A percentile compares a stretch with the other conserved stretches of the same genome.
Evolutionary conservation across 2,888 invertebrate species (phyloP).

Genomic region (Eretmocerus hayati): DNA sequence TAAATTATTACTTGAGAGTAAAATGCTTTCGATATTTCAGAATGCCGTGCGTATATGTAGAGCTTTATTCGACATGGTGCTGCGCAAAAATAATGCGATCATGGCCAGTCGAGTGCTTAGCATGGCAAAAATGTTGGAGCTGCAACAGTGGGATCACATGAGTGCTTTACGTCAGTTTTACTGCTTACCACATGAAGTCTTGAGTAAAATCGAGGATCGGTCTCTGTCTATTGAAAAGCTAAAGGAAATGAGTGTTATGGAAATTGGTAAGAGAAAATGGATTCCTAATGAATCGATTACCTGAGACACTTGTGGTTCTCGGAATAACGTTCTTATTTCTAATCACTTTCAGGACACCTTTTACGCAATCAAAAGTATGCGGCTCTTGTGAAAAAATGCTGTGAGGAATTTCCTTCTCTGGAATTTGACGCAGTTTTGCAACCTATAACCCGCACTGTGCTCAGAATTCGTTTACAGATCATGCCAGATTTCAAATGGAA

Average conservation of each 20-base stretch:
- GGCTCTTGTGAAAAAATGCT: conserved; percentile 70
- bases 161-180: conserved; percentile 82
- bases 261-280: conserved; percentile 59
- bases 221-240: conserved; percentile 70
- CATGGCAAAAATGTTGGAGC: conserved; percentile 89
- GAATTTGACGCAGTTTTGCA: conserved; percentile 80
- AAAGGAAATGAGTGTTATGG: conserved; percentile 78
- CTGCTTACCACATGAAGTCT: conserved; percentile 66
- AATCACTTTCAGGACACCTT: conserved; percentile 52
- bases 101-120: conserved; percentile 79
- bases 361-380: conserved; percentile 73
- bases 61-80: conserved; percentile 88
- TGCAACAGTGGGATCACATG: conserved; percentile 81
- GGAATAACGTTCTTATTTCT: neutral
- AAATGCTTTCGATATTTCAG: conserved; percentile 45
- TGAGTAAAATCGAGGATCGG: conserved; percentile 74
- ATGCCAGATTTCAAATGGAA: conserved; percentile 77
- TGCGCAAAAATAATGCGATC: conserved; percentile 83
- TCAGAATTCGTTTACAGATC: conserved; percentile 74
- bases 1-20: neutral
- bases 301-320: too few relatives aligned
- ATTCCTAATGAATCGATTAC: too few relatives aligned
- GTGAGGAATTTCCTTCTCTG: conserved; percentile 77
- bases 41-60: conserved; percentile 86
- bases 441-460: conserved; percentile 90